Conservation (phyloP, 2,113 vertebrate species). For the Oreochromis aureus region DNA sequence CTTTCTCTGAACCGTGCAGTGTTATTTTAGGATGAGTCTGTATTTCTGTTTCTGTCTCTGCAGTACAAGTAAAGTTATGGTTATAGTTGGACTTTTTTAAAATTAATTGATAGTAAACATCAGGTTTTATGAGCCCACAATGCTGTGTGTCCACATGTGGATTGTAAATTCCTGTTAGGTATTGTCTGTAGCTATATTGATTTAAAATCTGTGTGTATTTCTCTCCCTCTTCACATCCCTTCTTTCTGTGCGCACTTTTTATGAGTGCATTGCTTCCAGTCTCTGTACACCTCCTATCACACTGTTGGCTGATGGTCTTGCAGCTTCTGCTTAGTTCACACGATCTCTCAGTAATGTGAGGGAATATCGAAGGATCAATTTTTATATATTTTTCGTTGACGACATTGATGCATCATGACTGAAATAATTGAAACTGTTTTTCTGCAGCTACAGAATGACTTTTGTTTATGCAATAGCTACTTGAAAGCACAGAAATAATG, state of each 20-base stretch:
- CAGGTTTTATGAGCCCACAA: constrained; percentile 28
- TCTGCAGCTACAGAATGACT: background rate
- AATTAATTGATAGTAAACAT: constrained; percentile 48
- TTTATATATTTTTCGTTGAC: background rate
- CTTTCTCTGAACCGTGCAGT: background rate
- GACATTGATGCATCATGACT: background rate
- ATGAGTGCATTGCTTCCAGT: constrained; percentile 1
- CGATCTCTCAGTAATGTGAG: background rate
- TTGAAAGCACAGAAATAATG: background rate
- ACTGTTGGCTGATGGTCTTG: background rate
- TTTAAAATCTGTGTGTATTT: constrained; percentile 15
- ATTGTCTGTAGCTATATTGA: constrained; percentile 22
- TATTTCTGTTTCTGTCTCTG: background rate
- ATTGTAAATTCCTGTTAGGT: constrained; percentile 23
- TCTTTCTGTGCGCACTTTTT: background rate
- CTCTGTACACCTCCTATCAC: background rate
- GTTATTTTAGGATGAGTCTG: constrained; percentile 23
- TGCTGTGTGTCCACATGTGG: background rate
- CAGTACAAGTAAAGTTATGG: constrained; percentile 8
- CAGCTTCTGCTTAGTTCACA: background rate
- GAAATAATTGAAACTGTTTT: background rate
- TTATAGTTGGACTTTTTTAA: background rate
- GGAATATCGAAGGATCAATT: background rate
- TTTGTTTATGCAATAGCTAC: background rate
- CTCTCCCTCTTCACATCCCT: background rate